Evolutionary conservation across 2,113 vertebrate genomes (phyloP).

Genomic region (Ophthalmolycus amberensis): DNA sequence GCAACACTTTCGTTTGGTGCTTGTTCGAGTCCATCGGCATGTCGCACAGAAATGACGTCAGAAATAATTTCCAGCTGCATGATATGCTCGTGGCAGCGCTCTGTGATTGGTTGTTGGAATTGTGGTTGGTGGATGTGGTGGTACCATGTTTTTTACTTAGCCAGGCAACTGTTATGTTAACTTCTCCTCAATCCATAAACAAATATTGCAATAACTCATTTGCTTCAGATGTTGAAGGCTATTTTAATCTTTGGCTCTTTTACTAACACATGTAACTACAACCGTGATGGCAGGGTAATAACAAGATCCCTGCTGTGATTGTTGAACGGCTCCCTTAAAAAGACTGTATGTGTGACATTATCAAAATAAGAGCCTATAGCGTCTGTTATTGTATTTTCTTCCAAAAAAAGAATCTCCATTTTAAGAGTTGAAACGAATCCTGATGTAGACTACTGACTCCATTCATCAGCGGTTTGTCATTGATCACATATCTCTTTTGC

Average conservation of each 20-base stretch:
- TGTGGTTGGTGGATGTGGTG: not conserved
- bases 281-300: not conserved
- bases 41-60: conserved; percentile 66
- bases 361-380: too few species aligned
- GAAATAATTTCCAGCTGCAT: not conserved
- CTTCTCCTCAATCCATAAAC: not conserved
- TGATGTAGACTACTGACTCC: not conserved
- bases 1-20: not conserved
- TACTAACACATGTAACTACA: not conserved
- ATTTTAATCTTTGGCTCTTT: not conserved
- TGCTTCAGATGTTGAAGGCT: not conserved
- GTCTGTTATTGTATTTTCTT: not conserved
- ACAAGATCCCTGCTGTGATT: not conserved
- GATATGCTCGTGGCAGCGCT: not conserved
- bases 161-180: not conserved
- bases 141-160: not conserved
- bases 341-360: not conserved
- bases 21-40: conserved; percentile 3
- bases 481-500: not conserved
- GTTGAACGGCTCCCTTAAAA: fast-evolving
- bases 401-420: not conserved
- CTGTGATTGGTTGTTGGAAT: conserved; percentile 42
- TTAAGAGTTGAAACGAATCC: not conserved
- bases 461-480: not conserved
- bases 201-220: not conserved